phyloP scores from a whole-genome alignment of 2,888 invertebrate species.

The Synanthedon formicaeformis region DNA sequence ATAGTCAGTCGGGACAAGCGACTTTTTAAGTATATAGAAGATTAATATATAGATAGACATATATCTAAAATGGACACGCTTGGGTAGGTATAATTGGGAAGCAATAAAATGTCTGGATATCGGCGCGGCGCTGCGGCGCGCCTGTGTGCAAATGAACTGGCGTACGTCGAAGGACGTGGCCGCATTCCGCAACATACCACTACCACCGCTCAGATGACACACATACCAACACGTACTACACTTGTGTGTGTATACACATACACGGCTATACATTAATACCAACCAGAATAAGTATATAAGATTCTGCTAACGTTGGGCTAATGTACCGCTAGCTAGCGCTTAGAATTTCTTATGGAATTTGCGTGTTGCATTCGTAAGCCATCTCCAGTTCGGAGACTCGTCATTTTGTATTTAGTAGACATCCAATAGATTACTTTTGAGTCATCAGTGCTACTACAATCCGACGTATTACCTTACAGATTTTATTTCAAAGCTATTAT shows the following conservation, averaged over 20 bases:
- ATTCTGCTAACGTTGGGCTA: slow-evolving; percentile 31
- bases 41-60: no score
- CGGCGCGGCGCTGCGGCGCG: slow-evolving; percentile 28
- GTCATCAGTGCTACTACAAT: no score
- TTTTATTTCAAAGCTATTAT: no score
- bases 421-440: no score
- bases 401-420: no score
- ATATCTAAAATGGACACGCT: no score
- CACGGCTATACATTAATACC: slow-evolving; percentile 9
- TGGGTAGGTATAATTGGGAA: slow-evolving; percentile 43
- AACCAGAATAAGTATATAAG: slow-evolving; percentile 9
- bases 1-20: no score
- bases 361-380: slow-evolving; percentile 37
- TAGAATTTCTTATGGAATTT: slow-evolving; percentile 40
- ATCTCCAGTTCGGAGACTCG: not conserved
- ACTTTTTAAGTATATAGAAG: no score
- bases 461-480: no score
- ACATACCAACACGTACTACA: slow-evolving; percentile 48
- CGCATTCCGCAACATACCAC: slow-evolving; percentile 60
- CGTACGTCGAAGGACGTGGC: slow-evolving; percentile 66
- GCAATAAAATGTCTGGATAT: slow-evolving; percentile 45
- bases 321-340: slow-evolving; percentile 32
- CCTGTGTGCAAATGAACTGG: slow-evolving; percentile 64
- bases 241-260: slow-evolving; percentile 19
- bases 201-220: slow-evolving; percentile 49